Base-by-base conservation (phyloP, 2,797 vertebrate genomes). In the Coluber constrictor region DNA sequence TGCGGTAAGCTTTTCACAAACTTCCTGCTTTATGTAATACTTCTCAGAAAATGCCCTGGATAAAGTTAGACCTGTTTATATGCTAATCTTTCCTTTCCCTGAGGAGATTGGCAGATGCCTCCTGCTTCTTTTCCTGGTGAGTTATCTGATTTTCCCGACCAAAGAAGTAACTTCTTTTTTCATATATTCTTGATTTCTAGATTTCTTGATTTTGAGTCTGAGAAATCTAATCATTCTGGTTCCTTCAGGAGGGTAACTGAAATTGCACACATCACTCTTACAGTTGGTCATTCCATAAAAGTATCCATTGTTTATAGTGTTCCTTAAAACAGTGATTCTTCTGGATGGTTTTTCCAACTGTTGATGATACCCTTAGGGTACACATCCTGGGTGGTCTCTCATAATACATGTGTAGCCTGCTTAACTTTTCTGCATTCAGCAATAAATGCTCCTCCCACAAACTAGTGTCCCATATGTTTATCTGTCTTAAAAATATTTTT, bases 41-140 rank as follows among this genome's bases (percentile, higher is more conserved):
- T 43, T 95, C 94, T 94, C 79, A 91, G n/a, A 37, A 93, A n/a
- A 88, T 86, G 1, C 56, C 86, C 95, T 96, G 86, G 4, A 60
- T 90, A 56, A n/a, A 91, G 5, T 93, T 91, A 92, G 95, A 91
- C 88, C 66, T 94, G 61, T 88, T 66, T 92, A 25, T 10, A 90
- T 89, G 61, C 4, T 93, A 90, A 94, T 87, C 66, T 47, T 91
- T 93, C 93, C 93, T 20, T n/a, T 74, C 89, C 88, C 32, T 16
- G 74, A 66, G 66, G 89, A 92, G 32, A 6, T 54, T 95, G 89
- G 43, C 55, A 91, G 11, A 87, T 87, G 54, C 70, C n/a, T 88
- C 8, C 0, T 86, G 66, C 13, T 83, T 0, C 32, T 32, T 5
- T 5, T 15, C 89, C n/a, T 0, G 10, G 2, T 86, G 37, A 90